Base-by-base conservation (phyloP, 2,888 invertebrate species). In the Drosophila ezoana region DNA sequence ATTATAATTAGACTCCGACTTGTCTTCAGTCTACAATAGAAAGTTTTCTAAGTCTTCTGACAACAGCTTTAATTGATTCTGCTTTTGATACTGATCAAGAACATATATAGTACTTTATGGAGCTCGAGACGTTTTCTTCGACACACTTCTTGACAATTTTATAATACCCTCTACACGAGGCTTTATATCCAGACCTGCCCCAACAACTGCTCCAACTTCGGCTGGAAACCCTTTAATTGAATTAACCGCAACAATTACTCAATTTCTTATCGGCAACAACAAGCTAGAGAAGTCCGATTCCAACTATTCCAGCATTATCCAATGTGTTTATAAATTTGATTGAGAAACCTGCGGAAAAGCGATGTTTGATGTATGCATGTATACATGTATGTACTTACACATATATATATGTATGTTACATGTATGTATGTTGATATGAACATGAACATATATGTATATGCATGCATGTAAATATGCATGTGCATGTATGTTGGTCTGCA, bases 231-330 rank as follows among this genome's bases (percentile, higher is more conserved):
- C 83, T 83, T 88, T 88, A 83, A 83, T 86, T 86, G 86, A 64
- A 72, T 70, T 77, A 83, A 83, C 86, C 77, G 83, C 65, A 54
- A 63, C 87, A 83, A 83, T 83, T 86, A 83, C 88, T 83, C 88
- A 88, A 83, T 86, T 87, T 65, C 33, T 87, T 82, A 83, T 87
- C 88, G 79, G 58, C 51, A 68, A 37, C 61, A 32, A 53, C 48
- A 35, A 56, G 38, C 38, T 16, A 52, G 1, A 33, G 3, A 23
- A 23, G 6, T 8, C 8, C 8, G 1, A 8, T 28, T 28, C 8
- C 28, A 20, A 20, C 20, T 20, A 18, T 18, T 18, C 18, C 1
- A 18, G 2, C 18, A 18, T 18, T 18, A 18, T 18, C 18, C 18
- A 18, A 1, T 18, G 2, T 18, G 18, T 18, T 18, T 18, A 18